These are phyloP conservation scores for Xestia ashworthii DNA, from an alignment of 2,888 invertebrate genomes.

Conservation along the genomic window DNA sequence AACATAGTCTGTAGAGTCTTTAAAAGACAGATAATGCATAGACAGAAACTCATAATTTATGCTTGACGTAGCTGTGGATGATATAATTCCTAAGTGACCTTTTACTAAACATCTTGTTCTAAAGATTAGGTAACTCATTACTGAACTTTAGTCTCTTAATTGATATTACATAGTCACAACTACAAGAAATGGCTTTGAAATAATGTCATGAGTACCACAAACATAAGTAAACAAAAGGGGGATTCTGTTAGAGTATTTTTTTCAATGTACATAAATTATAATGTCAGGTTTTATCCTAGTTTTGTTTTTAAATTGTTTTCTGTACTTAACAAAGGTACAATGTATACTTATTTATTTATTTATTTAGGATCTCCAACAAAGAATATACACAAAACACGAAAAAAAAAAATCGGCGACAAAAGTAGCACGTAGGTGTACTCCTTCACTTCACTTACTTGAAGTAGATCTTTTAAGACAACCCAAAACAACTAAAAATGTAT, in stretches of 20 bases:
- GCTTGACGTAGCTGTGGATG: background rate
- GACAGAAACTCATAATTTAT: background rate
- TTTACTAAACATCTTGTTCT: background rate
- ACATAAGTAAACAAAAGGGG: background rate
- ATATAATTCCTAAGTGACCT: background rate
- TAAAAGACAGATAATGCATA: background rate
- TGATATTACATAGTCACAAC: background rate
- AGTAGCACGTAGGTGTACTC: too few species aligned
- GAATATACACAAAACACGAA: too few species aligned
- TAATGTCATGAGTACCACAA: background rate
- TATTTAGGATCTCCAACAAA: too few species aligned
- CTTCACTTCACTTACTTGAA: too few species aligned
- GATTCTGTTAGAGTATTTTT: background rate
- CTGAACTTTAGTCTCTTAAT: conserved; percentile 6
- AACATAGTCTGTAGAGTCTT: background rate
- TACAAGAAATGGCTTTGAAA: conserved; percentile 2
- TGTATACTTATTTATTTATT: too few species aligned
- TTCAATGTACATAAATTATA: background rate
- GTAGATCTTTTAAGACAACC: background rate
- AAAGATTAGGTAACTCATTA: background rate
- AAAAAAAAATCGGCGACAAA: too few species aligned
- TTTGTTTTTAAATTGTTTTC: too few species aligned
- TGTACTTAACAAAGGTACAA: too few species aligned
- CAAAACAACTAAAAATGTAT: background rate
- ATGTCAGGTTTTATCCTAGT: too few species aligned